Conservation (phyloP, 2,113 vertebrate species). For the Silurus glanis region DNA sequence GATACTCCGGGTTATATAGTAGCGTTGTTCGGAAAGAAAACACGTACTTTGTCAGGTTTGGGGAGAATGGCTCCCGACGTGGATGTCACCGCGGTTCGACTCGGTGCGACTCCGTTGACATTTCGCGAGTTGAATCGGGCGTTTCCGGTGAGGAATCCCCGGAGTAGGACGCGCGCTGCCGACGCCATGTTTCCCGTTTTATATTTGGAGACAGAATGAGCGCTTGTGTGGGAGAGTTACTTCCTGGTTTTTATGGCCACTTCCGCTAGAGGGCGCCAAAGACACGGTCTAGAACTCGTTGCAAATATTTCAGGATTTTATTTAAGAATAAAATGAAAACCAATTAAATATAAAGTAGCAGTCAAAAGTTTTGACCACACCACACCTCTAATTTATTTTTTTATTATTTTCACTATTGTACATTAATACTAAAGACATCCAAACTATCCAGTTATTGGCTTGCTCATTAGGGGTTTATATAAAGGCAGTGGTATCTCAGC, state of each 20-base stretch:
- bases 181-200: constrained; percentile 40
- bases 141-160: constrained; percentile 14
- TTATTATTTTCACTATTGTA: too few relatives aligned
- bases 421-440: too few relatives aligned
- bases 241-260: too few relatives aligned
- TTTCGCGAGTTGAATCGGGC: constrained; percentile 11
- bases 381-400: too few relatives aligned
- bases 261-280: not conserved
- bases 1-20: not conserved
- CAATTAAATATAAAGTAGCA: too few relatives aligned
- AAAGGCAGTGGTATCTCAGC: too few relatives aligned
- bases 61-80: constrained; percentile 40
- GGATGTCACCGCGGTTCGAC: constrained; percentile 35
- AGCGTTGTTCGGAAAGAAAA: not conserved
- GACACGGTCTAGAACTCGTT: too few relatives aligned
- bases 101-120: not conserved
- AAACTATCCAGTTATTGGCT: too few relatives aligned
- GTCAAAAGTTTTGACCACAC: too few relatives aligned
- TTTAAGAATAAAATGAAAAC: too few relatives aligned
- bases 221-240: not conserved
- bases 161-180: not conserved
- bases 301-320: too few relatives aligned
- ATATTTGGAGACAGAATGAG: not conserved
- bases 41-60: constrained; percentile 46
- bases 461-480: too few relatives aligned